Base-by-base conservation (phyloP, 2,888 invertebrate species). In the Diarsia rubi region DNA sequence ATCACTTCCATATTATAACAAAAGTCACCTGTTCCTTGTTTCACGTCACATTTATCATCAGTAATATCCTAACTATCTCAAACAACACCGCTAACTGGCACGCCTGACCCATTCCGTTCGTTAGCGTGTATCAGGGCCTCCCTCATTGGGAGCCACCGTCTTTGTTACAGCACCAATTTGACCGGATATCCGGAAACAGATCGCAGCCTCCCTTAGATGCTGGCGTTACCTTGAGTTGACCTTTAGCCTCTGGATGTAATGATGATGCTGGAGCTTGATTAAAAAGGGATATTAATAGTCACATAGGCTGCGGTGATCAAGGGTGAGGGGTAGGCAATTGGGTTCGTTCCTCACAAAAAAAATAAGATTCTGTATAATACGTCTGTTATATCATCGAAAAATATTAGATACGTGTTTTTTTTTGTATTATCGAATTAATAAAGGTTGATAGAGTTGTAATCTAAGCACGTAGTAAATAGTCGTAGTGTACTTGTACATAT, bases 161-260 rank as follows among this genome's bases (percentile, higher is more conserved):
- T 83, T 81, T 86, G 83, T 86, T 68, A 75, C 73, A 59, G 49
- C 64, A 27, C 79, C 87, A 84, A 83, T 81, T 87, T 74, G 67
- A 75, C 78, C 82, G 79, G 78, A 70, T 75, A 74, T 80, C 80
- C 83, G 81, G 75, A 14, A 73, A 76, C 72, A 69, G 79, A 79
- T 84, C 80, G 59, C 42, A 65, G 66, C 60, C 24, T 44, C 19
- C 73, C 81, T 86, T 85, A 83, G 86, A 73, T 59, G 73, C 59
- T 31, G 64, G 63, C 49, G 65, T 71, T 63, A 76, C 75, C 73
- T 76, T 42, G 44, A 57, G 45, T 21, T 72, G 83, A 83, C 77
- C 84, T 83, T 83, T 83, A 70, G 62, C 54, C 52, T 62, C 45
- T 75, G 27, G 57, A 19, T 52, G 62, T 82, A 82, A 82, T 79